phyloP scores from a whole-genome alignment of 2,888 invertebrate genomes.

The Agriopis leucophaearia region DNA sequence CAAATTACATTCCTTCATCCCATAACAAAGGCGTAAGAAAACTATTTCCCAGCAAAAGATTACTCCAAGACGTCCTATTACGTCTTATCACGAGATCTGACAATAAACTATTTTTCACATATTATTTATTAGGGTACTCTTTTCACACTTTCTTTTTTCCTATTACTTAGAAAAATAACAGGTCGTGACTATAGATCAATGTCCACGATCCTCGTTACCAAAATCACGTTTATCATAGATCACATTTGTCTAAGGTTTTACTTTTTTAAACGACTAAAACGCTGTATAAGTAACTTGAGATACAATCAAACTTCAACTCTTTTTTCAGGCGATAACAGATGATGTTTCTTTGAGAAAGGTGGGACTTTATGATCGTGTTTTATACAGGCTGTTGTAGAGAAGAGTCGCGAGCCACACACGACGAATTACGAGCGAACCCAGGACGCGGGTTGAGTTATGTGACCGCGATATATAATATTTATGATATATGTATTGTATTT shows the following conservation, averaged over 20 bases:
- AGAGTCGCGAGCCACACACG: conserved; percentile 84
- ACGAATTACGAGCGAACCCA: conserved; percentile 80
- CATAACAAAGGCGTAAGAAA: conserved; percentile 70
- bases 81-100: conserved; percentile 81
- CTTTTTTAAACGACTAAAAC: conserved; percentile 54
- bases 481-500: conserved; percentile 73
- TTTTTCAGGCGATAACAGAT: conserved; percentile 48
- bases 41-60: conserved; percentile 76
- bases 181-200: conserved; percentile 75
- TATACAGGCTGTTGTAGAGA: conserved; percentile 64
- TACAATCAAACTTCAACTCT: conserved; percentile 52
- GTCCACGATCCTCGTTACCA: conserved; percentile 77
- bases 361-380: conserved; percentile 58
- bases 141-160: conserved; percentile 75
- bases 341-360: conserved; percentile 50
- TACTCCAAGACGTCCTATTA: conserved; percentile 71
- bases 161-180: conserved; percentile 75
- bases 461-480: conserved; percentile 78
- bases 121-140: conserved; percentile 74
- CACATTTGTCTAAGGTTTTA: conserved; percentile 83
- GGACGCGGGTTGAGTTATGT: conserved; percentile 78
- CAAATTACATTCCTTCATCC: conserved; percentile 67
- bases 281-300: conserved; percentile 46
- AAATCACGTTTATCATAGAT: conserved; percentile 86
- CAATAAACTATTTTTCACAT: conserved; percentile 83